Percentiles rank a stretch among this genome's conserved stretches.
phyloP scores from a whole-genome alignment of 2,113 vertebrate species.

The Garra rufa region DNA sequence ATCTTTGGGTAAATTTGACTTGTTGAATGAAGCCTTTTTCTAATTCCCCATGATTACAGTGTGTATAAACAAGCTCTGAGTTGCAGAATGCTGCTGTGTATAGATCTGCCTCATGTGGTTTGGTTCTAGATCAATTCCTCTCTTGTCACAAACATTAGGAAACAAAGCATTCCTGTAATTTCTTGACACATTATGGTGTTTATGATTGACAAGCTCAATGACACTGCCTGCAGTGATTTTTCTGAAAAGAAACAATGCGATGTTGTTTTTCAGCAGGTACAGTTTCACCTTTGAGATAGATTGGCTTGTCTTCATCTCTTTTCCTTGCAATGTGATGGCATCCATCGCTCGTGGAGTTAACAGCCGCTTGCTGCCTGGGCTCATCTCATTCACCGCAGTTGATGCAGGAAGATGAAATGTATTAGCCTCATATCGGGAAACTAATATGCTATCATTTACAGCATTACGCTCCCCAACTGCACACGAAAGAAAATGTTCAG shows the following conservation, averaged over 20 bases:
- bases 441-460: slow-evolving; percentile 64
- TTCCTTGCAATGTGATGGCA: not conserved
- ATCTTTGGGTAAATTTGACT: not conserved
- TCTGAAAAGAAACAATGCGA: slow-evolving; percentile 46
- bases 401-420: slow-evolving; percentile 59
- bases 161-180: slow-evolving; percentile 1
- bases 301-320: not conserved
- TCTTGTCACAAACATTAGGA: not conserved
- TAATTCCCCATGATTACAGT: not conserved
- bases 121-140: not conserved
- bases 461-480: slow-evolving; percentile 54
- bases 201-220: slow-evolving; percentile 21
- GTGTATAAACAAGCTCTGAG: not conserved
- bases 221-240: not conserved
- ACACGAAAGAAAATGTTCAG: slow-evolving; percentile 21
- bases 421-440: slow-evolving; percentile 57
- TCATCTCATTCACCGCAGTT: slow-evolving; percentile 52
- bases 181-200: not conserved
- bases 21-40: not conserved
- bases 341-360: not conserved
- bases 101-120: not conserved
- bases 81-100: not conserved
- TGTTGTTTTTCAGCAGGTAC: slow-evolving; percentile 46
- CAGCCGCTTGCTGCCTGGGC: slow-evolving; percentile 5
- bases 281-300: not conserved